Evolutionary conservation across 2,888 invertebrate genomes (phyloP).

Genomic region (Nephrotoma flavescens): DNA sequence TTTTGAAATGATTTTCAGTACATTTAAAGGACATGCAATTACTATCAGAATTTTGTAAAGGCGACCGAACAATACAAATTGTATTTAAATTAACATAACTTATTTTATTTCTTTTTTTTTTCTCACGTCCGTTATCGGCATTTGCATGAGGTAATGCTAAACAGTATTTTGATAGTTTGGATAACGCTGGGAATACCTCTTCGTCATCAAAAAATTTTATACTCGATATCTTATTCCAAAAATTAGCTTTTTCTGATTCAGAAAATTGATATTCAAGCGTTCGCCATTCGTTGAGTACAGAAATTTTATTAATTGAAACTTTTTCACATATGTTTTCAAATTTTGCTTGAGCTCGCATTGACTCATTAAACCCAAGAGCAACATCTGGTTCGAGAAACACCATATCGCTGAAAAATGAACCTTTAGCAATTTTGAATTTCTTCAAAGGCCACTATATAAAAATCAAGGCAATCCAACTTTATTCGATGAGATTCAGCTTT

Average conservation of each 20-base stretch:
- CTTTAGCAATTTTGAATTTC: no score
- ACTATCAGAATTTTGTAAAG: no score
- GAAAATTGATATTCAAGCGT: no score
- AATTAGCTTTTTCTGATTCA: background rate
- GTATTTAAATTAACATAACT: no score
- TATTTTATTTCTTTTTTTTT: no score
- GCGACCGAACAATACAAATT: no score
- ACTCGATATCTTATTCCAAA: background rate
- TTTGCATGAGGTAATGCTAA: background rate
- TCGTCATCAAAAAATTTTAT: background rate
- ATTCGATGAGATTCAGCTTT: no score
- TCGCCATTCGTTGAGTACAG: background rate
- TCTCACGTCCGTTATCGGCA: no score
- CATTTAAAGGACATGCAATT: background rate
- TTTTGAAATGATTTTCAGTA: no score
- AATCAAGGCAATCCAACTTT: no score
- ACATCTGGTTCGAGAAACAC: background rate
- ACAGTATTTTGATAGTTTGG: conserved; percentile 2
- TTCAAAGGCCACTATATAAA: no score
- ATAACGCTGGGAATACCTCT: conserved; percentile 4
- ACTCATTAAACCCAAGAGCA: background rate
- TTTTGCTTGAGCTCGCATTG: no score
- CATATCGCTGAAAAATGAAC: background rate
- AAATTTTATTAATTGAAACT: background rate
- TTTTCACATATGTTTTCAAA: background rate